Evolutionary conservation across 2,888 invertebrate genomes (phyloP), one percentile per base, ranked within the genome.

Genomic region (Priapulus caudatus): DNA sequence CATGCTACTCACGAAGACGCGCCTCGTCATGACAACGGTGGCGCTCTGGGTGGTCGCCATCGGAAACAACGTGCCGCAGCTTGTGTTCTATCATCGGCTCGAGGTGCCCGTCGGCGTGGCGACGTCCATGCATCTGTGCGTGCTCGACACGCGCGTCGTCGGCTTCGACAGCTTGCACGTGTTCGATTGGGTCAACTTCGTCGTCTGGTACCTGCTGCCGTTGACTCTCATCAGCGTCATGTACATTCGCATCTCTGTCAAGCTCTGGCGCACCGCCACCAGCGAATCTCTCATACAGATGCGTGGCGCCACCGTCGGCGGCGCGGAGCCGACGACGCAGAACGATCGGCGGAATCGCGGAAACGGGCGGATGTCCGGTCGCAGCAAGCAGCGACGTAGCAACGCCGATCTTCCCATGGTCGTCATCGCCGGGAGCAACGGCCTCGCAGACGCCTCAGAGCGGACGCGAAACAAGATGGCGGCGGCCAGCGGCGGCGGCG

Each of bases 171-270:
- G 61, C 1, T 51, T 61, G 44, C 53, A 55, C 4, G 23, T 52
- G 10, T 33, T 33, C n/a, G 33, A 33, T 33, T 10, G 10, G n/a
- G 33, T n/a, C n/a, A 67, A 62, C 52, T 58, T 66, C n/a, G 52
- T 64, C n/a, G 54, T 65, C 4, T 67, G 67, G 67, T 70, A 68
- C 52, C 56, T 63, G 2, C 47, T 70, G 1, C 73, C 73, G 1
- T 60, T 74, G 2, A 24, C 61, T 5, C 58, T 66, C 24, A 65
- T 72, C 54, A 59, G 65, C 2, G 59, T 65, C 52, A 68, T 73
- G 59, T 73, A 73, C 57, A 64, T 65, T 15, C 63, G 64, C 2
- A 71, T 73, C 15, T 68, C 69, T 1, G 51, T 64, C 3, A 66
- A 65, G 1, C 63, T 72, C 4, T 68, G 67, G 68, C 54, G 59